Percentiles rank a stretch among this genome's conserved stretches.
Evolutionary conservation across 53 echinoderm and acorn worm species (phyloP).

Genomic region (Paelopatides confundens): DNA sequence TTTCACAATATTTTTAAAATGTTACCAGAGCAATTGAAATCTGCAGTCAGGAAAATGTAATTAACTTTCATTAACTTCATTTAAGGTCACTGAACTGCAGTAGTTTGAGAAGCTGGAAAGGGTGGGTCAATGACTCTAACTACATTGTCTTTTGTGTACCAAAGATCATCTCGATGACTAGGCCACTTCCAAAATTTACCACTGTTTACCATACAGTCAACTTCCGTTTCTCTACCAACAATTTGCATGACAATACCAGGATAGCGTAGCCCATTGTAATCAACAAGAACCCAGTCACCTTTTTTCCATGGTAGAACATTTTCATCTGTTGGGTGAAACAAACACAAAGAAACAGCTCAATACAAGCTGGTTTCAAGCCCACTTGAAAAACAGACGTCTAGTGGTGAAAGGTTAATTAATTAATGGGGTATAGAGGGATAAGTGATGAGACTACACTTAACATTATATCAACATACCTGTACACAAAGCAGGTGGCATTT

Average conservation of each 20-base stretch:
- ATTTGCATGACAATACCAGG: slow-evolving; percentile 2
- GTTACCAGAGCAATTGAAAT: no score
- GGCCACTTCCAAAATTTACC: slow-evolving; percentile 14
- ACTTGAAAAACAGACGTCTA: no score
- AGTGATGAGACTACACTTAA: no score
- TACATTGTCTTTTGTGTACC: background rate
- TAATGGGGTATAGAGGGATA: no score
- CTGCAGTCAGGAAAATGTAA: no score
- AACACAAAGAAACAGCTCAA: no score
- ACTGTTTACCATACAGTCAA: slow-evolving; percentile 18
- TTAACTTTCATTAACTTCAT: background rate
- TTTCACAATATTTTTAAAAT: background rate
- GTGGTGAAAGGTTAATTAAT: no score
- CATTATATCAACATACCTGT: slow-evolving; percentile 8
- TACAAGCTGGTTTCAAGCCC: no score
- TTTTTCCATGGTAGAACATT: background rate
- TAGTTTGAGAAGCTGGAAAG: slow-evolving; percentile 23
- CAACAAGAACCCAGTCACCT: background rate
- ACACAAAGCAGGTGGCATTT: background rate
- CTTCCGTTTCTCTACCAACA: slow-evolving; percentile 14
- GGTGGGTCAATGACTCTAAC: background rate
- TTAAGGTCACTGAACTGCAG: background rate
- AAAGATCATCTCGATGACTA: background rate
- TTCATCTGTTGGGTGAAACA: no score
- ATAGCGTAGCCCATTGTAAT: slow-evolving; percentile 1